These are phyloP conservation scores for Eurypyga helias DNA, from an alignment of 2,113 vertebrate genomes.

Conservation along the genomic window DNA sequence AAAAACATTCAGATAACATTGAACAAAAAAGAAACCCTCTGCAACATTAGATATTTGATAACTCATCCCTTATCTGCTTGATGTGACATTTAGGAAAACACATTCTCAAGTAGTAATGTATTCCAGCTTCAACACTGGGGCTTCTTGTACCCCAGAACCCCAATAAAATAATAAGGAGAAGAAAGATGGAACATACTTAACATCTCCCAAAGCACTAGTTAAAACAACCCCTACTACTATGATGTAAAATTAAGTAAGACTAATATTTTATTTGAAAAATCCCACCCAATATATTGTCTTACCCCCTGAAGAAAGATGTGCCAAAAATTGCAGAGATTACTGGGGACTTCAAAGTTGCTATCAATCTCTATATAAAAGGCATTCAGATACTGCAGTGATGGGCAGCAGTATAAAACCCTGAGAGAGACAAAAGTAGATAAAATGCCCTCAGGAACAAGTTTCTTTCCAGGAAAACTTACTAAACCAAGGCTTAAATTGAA, in stretches of 20 bases:
- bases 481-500: conserved; percentile 48
- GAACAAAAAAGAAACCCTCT: neutral
- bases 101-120: neutral
- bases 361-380: conserved; percentile 5
- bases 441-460: conserved; percentile 55
- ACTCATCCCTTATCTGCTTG: neutral
- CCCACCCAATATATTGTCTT: neutral
- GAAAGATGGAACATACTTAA: neutral
- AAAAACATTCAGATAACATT: neutral
- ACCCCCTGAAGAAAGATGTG: neutral
- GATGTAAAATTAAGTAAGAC: neutral
- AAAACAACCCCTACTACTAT: neutral
- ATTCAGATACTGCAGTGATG: neutral
- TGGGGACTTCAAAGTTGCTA: conserved; percentile 10
- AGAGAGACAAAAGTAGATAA: conserved; percentile 44
- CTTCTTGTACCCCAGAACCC: neutral
- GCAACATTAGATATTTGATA: neutral
- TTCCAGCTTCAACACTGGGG: neutral
- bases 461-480: conserved; percentile 42
- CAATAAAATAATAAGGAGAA: neutral
- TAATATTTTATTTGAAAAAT: neutral
- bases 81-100: neutral
- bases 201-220: neutral
- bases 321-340: neutral
- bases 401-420: conserved; percentile 39